phyloP scores from a whole-genome alignment of 1,140 invertebrate genomes.

The Frieseomelitta varia region DNA sequence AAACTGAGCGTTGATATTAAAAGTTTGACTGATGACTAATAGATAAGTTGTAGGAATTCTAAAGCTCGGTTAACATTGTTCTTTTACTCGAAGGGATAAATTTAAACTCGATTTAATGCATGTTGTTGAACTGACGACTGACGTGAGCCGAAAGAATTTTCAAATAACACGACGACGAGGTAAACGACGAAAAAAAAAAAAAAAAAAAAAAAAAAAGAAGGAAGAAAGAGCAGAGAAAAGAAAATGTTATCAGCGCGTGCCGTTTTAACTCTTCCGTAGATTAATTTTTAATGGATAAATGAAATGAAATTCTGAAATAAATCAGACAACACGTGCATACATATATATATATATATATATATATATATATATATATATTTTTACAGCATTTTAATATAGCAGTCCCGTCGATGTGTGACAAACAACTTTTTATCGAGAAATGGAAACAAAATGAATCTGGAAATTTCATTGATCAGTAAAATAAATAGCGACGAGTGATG shows the following conservation, averaged over 20 bases:
- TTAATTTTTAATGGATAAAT: not conserved
- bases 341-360: conserved; percentile 14
- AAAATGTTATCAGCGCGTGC: too few relatives aligned
- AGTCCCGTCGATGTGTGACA: not conserved
- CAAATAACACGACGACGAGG: not conserved
- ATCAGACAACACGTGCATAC: not conserved
- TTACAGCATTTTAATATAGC: not conserved
- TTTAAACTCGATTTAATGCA: not conserved
- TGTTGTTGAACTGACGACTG: not conserved
- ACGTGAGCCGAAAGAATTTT: not conserved
- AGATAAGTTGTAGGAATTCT: not conserved
- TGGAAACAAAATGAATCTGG: not conserved
- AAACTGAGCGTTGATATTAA: not conserved
- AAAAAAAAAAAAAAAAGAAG: too few relatives aligned
- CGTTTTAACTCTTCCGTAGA: not conserved
- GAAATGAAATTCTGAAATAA: not conserved
- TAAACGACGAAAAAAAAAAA: too few relatives aligned
- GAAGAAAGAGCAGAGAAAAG: not conserved
- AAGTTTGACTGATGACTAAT: not conserved
- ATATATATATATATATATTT: conserved; percentile 18
- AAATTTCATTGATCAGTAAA: not conserved
- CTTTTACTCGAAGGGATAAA: not conserved
- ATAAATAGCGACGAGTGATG: not conserved
- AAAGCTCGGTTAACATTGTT: not conserved
- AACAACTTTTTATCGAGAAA: not conserved